Conservation (phyloP, 2,888 invertebrate genomes). For the Caenorhabditis parvicauda region DNA sequence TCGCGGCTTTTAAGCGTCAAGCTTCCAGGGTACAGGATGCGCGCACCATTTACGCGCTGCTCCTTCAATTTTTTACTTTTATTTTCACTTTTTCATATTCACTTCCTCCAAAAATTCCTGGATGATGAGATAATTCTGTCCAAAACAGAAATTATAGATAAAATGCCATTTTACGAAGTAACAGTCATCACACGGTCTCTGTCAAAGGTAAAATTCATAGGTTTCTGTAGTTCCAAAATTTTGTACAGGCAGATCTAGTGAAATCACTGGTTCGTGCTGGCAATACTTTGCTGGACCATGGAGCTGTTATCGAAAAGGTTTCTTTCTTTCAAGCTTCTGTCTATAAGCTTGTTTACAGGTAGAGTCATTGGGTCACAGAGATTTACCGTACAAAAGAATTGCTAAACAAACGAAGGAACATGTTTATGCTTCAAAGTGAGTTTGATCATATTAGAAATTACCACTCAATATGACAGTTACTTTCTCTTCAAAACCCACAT, state of each 20-base stretch:
- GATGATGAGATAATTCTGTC: no score
- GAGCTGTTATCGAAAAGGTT: conserved; percentile 55
- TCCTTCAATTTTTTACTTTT: no score
- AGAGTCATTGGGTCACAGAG: conserved; percentile 55
- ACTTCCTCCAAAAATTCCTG: no score
- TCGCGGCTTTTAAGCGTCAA: no score
- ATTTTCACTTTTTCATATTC: no score
- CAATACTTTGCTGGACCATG: conserved; percentile 51
- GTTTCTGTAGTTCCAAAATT: neutral
- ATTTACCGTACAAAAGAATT: conserved; percentile 49
- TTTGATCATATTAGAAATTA: conserved; percentile 1
- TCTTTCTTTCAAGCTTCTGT: neutral
- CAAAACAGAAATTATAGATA: no score
- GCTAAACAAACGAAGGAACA: conserved; percentile 54
- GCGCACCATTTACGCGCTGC: no score
- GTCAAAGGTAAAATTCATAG: conserved; percentile 42
- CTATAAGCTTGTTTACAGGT: conserved; percentile 6
- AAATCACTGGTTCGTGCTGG: conserved; percentile 51
- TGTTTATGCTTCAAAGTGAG: conserved; percentile 54
- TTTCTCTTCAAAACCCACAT: conserved; percentile 51
- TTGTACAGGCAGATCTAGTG: conserved; percentile 48
- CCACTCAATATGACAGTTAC: conserved; percentile 28
- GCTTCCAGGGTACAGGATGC: no score
- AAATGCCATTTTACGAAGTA: conserved; percentile 58
- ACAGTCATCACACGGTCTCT: conserved; percentile 53